These are phyloP conservation scores for Dicrostonyx torquatus DNA, from an alignment of 2,797 vertebrate genomes.

Conservation along the genomic window DNA sequence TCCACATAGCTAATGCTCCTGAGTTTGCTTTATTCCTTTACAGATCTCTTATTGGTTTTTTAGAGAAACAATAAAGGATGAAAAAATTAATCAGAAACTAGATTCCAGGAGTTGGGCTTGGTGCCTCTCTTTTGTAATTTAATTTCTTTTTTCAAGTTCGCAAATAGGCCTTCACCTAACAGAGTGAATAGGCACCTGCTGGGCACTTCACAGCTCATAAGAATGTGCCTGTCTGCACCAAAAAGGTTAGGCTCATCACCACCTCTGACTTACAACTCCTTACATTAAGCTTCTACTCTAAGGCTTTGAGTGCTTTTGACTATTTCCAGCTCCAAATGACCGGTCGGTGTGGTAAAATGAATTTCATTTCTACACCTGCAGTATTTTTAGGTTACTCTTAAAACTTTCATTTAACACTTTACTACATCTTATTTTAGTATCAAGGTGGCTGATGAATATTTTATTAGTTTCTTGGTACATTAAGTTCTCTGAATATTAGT, in stretches of 20 bases:
- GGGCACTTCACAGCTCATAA: not conserved
- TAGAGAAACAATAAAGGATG: not conserved
- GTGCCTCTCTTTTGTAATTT: not conserved
- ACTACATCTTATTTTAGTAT: constrained; percentile 47
- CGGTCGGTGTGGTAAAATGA: not conserved
- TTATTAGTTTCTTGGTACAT: constrained; percentile 58
- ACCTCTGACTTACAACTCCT: not conserved
- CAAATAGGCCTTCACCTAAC: not conserved
- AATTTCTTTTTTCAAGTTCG: not conserved
- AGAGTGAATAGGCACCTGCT: not conserved
- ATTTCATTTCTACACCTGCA: constrained; percentile 14
- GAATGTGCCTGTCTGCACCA: not conserved
- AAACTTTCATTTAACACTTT: constrained; percentile 51
- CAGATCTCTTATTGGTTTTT: not conserved
- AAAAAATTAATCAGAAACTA: not conserved
- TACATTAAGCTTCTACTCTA: not conserved
- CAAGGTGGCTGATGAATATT: constrained; percentile 53
- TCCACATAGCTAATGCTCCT: not conserved
- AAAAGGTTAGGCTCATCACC: not conserved
- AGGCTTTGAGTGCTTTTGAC: not conserved
- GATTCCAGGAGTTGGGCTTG: not conserved
- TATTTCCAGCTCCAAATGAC: constrained; percentile 28
- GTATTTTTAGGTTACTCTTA: constrained; percentile 28
- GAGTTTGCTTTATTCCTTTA: constrained; percentile 45
- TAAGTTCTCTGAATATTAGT: constrained; percentile 34